Conservation (phyloP, 2,113 vertebrate genomes). For the Tupaia tana region DNA sequence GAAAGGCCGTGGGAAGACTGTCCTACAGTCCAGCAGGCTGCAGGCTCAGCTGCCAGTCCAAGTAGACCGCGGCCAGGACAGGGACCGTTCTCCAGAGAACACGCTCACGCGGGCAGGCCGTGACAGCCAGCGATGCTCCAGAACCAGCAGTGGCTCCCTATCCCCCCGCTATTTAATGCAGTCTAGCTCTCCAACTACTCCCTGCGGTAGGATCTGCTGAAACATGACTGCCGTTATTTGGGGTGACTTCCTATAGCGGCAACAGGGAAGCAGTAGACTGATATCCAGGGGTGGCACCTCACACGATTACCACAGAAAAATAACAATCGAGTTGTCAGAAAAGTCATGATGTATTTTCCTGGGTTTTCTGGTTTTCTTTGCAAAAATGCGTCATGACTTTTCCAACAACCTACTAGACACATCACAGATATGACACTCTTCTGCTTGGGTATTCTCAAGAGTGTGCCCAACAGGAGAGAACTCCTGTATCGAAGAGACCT, state of each 20-base stretch:
- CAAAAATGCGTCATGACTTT: no score
- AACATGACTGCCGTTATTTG: not conserved
- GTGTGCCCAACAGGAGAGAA: not conserved
- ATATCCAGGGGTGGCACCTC: not conserved
- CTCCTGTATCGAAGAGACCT: not conserved
- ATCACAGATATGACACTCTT: not conserved
- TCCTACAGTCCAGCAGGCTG: accelerated
- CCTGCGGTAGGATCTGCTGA: not conserved
- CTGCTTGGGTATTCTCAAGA: not conserved
- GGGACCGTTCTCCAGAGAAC: not conserved
- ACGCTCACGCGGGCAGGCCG: not conserved
- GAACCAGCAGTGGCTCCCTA: not conserved
- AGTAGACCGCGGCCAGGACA: not conserved
- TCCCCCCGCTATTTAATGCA: not conserved
- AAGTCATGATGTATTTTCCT: no score
- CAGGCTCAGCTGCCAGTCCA: not conserved
- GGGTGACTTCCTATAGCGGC: accelerated
- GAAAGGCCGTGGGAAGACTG: not conserved
- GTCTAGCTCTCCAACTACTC: not conserved
- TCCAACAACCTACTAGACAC: not conserved
- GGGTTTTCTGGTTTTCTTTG: no score
- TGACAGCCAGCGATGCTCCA: not conserved
- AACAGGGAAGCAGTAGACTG: not conserved
- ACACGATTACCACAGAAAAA: not conserved
- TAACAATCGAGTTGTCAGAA: no score